Base-by-base conservation (phyloP, 30 jellyfish, hydroid and myxozoan genomes). In the Phacellophora camtschatica region DNA sequence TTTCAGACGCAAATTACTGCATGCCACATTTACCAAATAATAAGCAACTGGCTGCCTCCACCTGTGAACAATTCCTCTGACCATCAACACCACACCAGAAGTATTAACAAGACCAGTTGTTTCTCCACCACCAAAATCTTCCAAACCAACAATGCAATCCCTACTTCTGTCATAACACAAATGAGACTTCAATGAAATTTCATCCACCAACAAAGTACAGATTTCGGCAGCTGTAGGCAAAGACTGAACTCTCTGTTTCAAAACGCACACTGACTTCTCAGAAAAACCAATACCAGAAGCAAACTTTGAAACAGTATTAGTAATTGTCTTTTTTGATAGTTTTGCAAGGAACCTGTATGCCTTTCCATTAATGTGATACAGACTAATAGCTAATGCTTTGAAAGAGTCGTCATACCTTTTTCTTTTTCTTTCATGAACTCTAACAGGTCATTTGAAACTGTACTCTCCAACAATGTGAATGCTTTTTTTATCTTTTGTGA, bases 11-110 rank as follows among this genome's bases (percentile, higher is more conserved):
- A 18, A 1, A 51, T 53, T 23, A 64, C n/a, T 29, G 73, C 85
- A 78, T 30, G 69, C 46, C 85, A 64, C 67, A 66, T 51, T 63
- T 2, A 49, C 77, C 4, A 63, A 45, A 37, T 81, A 66, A 32
- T 64, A 66, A 5, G 77, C 29, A 27, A 81, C 72, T 19, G 90
- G 92, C 43, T 81, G 85, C 39, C 66, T 81, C 84, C 84, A 81
- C 54, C 23, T 66, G 27, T 81, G 42, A 24, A 49, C 22, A 24
- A 63, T 50, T 5, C 84, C 76, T 3, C 77, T n/a, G 11, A 37
- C 68, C 92, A 81, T 66, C 7, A 81, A 53, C 29, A 65, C 77
- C 66, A 81, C 33, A 1, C 68, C 78, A 27, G 85, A 81, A 75
- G 30, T 81, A 5, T 76, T 67, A 42, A 81, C 36, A 30, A 45